Evolutionary conservation across 2,113 vertebrate genomes (phyloP).

Genomic region (Hypomesus transpacificus): DNA sequence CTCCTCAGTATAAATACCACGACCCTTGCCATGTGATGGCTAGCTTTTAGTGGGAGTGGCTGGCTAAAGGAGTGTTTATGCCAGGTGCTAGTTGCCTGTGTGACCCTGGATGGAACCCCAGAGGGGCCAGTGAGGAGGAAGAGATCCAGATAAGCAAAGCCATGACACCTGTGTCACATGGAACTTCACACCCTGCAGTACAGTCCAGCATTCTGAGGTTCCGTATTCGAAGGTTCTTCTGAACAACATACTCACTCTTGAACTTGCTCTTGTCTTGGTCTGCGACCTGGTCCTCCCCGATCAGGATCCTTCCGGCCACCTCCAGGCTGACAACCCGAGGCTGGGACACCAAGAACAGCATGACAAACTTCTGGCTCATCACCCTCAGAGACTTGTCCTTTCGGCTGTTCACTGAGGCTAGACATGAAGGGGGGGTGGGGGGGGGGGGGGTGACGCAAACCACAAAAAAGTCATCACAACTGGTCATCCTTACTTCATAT

Average conservation of each 20-base stretch:
- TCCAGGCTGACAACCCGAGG: constrained; percentile 91
- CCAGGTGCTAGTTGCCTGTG: too few relatives aligned
- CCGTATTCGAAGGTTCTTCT: background rate
- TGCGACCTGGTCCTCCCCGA: constrained; percentile 87
- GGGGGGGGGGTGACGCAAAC: background rate
- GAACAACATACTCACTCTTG: constrained; percentile 84
- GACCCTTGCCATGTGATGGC: too few relatives aligned
- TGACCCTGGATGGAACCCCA: too few relatives aligned
- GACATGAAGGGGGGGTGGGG: constrained; percentile 10
- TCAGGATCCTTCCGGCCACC: constrained; percentile 92
- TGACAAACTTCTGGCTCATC: constrained; percentile 99
- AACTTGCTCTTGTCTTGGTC: constrained; percentile 95
- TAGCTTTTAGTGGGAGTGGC: too few relatives aligned
- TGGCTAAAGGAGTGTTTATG: too few relatives aligned
- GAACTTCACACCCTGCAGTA: too few relatives aligned
- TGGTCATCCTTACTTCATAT: background rate
- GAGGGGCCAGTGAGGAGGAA: too few relatives aligned
- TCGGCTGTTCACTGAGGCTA: constrained; percentile 89
- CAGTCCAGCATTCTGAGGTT: background rate
- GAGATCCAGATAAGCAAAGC: too few relatives aligned
- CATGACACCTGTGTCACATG: too few relatives aligned
- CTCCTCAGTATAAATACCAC: too few relatives aligned
- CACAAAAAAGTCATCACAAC: background rate
- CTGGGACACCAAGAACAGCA: constrained; percentile 91
- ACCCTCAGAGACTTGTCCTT: constrained; percentile 96